Percentiles rank a stretch among this genome's conserved stretches.
Conservation (phyloP, 1,140 invertebrate genomes). For the Caenorhabditis tropicalis region DNA sequence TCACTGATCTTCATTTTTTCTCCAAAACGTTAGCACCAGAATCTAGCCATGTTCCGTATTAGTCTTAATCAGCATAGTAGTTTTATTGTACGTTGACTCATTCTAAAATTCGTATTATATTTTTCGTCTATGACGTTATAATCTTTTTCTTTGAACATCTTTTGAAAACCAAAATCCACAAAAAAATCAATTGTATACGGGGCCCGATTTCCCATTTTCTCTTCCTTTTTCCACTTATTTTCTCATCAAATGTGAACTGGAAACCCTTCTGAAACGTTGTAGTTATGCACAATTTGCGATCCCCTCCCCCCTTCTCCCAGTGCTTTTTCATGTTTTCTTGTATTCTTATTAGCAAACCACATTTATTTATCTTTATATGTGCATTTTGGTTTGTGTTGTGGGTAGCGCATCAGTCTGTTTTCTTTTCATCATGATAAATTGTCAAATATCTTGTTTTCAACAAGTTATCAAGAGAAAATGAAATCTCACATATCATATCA, state of each 20-base stretch:
- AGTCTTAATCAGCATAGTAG: background rate
- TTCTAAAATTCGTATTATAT: background rate
- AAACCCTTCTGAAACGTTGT: background rate
- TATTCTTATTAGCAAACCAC: no score
- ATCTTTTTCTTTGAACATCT: background rate
- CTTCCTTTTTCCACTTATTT: background rate
- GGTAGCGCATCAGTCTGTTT: background rate
- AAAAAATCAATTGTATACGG: constrained; percentile 36
- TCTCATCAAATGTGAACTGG: background rate
- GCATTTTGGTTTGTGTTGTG: background rate
- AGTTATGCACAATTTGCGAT: constrained; percentile 27
- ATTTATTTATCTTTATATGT: no score
- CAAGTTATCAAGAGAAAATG: background rate
- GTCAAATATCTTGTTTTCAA: background rate
- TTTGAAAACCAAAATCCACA: background rate
- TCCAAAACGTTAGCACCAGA: background rate
- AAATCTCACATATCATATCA: constrained; percentile 5
- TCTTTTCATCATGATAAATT: background rate
- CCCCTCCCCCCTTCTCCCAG: background rate
- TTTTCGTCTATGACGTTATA: constrained; percentile 32
- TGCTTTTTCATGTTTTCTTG: no score
- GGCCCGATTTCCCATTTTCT: background rate
- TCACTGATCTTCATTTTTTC: background rate
- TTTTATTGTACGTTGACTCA: background rate
- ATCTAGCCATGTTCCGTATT: background rate